Evolutionary conservation across 1,140 invertebrate genomes (phyloP).

Genomic region (Pseudobourletiella spinata): DNA sequence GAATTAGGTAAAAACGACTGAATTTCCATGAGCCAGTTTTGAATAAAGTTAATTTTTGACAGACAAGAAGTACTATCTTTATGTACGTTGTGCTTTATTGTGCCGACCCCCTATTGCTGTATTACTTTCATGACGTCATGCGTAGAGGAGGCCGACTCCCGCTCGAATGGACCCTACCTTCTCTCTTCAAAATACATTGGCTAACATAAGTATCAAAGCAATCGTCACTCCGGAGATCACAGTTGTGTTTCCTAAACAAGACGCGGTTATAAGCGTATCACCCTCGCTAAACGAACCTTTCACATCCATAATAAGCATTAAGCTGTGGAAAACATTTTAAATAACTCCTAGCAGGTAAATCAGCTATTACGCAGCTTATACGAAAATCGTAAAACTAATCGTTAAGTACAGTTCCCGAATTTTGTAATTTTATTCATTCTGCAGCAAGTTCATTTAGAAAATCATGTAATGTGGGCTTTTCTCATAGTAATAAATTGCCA

Average conservation of each 20-base stretch:
- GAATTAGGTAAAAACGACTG: too few species aligned
- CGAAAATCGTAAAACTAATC: not conserved
- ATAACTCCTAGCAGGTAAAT: slow-evolving; percentile 25
- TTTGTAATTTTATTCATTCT: slow-evolving; percentile 21
- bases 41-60: too few species aligned
- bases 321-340: slow-evolving; percentile 3
- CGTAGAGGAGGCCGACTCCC: too few species aligned
- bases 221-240: not conserved
- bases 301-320: slow-evolving; percentile 40
- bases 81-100: too few species aligned
- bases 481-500: slow-evolving; percentile 8
- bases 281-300: slow-evolving; percentile 39
- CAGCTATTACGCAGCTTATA: slow-evolving; percentile 18
- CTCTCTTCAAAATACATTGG: too few species aligned
- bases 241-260: slow-evolving; percentile 1
- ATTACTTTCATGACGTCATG: too few species aligned
- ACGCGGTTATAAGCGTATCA: slow-evolving; percentile 17
- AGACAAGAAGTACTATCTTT: too few species aligned
- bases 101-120: too few species aligned
- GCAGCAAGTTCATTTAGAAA: slow-evolving; percentile 15
- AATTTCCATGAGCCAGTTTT: too few species aligned
- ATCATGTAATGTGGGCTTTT: slow-evolving; percentile 9
- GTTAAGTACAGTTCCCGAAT: not conserved
- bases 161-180: too few species aligned
- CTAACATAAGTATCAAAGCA: too few species aligned